Conservation (phyloP, 2,113 vertebrate species). For the Micromys minutus region DNA sequence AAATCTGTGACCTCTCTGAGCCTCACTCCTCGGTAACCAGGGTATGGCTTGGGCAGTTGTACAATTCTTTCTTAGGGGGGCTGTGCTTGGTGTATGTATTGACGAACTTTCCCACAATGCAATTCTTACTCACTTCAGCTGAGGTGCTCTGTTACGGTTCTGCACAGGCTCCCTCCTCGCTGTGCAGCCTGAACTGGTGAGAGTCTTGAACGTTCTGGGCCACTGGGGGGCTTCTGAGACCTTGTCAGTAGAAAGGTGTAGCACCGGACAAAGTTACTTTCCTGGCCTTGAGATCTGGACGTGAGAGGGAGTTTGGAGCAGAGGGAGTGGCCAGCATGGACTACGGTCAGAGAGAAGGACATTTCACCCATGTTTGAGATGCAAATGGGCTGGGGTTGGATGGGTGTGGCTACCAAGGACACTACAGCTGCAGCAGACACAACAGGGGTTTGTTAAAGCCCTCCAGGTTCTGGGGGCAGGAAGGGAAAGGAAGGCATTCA, state of each 20-base stretch:
- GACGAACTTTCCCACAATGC: background rate
- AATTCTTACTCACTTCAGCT: background rate
- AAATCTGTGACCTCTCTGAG: background rate
- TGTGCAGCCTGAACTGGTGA: background rate
- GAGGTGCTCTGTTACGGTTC: background rate
- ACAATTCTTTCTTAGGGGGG: background rate
- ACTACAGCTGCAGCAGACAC: rapidly evolving
- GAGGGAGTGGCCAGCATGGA: background rate
- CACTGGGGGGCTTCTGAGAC: background rate
- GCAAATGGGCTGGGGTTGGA: background rate
- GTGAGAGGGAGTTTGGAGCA: background rate
- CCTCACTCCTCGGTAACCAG: background rate
- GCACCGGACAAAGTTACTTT: background rate
- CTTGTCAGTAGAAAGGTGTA: background rate
- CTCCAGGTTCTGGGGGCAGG: background rate
- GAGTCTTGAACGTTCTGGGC: no score
- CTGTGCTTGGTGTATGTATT: background rate
- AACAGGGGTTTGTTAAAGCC: background rate
- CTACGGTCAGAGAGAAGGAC: rapidly evolving
- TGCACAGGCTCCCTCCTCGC: background rate
- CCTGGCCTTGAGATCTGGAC: background rate
- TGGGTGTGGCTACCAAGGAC: rapidly evolving
- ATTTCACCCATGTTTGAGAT: no score
- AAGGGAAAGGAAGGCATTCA: background rate
- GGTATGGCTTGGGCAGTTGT: background rate